These are phyloP conservation scores for Periophthalmus modestus DNA, from an alignment of 2,113 vertebrate genomes.

Conservation along the genomic window DNA sequence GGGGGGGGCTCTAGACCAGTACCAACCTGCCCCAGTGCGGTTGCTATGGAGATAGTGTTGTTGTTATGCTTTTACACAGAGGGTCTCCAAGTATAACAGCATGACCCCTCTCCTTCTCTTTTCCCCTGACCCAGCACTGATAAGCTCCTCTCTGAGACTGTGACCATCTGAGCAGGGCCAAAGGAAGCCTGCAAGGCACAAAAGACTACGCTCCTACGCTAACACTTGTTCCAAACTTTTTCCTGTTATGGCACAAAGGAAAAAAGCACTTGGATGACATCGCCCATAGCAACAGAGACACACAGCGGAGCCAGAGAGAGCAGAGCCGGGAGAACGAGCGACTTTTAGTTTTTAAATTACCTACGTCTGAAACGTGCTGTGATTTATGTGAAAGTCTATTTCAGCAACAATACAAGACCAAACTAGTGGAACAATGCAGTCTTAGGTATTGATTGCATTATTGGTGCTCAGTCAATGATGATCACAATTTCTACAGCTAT, in stretches of 20 bases:
- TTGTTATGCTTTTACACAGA: constrained; percentile 59
- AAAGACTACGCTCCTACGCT: constrained; percentile 48
- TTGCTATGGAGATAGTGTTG: constrained; percentile 78
- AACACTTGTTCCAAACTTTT: constrained; percentile 34
- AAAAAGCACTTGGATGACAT: constrained; percentile 72
- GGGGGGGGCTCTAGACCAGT: constrained; percentile 39
- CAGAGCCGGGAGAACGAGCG: constrained; percentile 51
- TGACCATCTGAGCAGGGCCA: not conserved
- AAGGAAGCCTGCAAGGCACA: constrained; percentile 24
- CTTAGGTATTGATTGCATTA: not conserved
- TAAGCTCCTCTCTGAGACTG: not conserved
- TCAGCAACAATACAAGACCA: not conserved
- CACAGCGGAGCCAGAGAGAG: constrained; percentile 60
- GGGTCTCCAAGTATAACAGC: constrained; percentile 44
- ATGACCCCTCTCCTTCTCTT: not conserved
- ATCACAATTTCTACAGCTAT: too few relatives aligned
- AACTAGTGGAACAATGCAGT: not conserved
- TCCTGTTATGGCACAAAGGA: constrained; percentile 43
- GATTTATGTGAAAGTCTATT: constrained; percentile 16
- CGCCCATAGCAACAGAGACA: constrained; percentile 73
- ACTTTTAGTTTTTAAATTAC: constrained; percentile 34
- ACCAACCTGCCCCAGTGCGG: constrained; percentile 48
- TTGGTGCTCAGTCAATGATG: too few relatives aligned
- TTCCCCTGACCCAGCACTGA: too few relatives aligned
- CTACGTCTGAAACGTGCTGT: constrained; percentile 34